Conservation (phyloP, 2,113 vertebrate species). For the Acrocephalus arundinaceus region DNA sequence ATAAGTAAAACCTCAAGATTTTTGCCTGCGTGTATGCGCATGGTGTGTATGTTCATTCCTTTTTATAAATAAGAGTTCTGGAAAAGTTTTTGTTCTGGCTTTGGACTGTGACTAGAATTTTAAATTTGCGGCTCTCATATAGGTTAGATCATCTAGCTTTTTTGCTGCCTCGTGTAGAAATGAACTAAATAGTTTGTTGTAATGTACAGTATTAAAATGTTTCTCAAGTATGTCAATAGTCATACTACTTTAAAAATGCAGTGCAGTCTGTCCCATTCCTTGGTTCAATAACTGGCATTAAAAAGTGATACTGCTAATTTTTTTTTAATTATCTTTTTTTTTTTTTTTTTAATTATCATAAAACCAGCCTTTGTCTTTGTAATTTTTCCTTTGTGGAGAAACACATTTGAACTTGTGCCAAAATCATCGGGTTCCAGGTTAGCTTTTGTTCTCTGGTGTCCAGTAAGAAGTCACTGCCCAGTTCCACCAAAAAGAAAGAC, state of each 20-base stretch:
- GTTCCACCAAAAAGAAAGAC: background rate
- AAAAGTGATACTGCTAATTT: background rate
- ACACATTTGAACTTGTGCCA: background rate
- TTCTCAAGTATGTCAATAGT: slow-evolving; percentile 23
- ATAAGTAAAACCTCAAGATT: slow-evolving; percentile 48
- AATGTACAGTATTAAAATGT: slow-evolving; percentile 35
- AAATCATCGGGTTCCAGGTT: background rate
- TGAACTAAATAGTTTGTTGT: slow-evolving; percentile 30
- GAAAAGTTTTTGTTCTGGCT: slow-evolving; percentile 24
- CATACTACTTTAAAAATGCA: slow-evolving; percentile 51
- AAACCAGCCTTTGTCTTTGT: background rate
- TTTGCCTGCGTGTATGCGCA: background rate
- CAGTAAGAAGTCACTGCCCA: slow-evolving; percentile 5
- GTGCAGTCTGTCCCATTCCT: slow-evolving; percentile 1
- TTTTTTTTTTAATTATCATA: too few relatives aligned
- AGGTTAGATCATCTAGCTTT: slow-evolving; percentile 14
- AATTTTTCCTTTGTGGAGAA: background rate
- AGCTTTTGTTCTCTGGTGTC: background rate
- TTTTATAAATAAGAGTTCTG: slow-evolving; percentile 14
- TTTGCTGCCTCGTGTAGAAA: slow-evolving; percentile 45
- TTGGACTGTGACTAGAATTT: slow-evolving; percentile 8
- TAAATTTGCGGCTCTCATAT: slow-evolving; percentile 28
- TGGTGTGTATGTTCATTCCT: background rate
- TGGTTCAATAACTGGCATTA: slow-evolving; percentile 11
- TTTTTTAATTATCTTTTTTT: background rate